Base-by-base conservation (phyloP, 2,888 invertebrate genomes). In the Cinara cedri region DNA sequence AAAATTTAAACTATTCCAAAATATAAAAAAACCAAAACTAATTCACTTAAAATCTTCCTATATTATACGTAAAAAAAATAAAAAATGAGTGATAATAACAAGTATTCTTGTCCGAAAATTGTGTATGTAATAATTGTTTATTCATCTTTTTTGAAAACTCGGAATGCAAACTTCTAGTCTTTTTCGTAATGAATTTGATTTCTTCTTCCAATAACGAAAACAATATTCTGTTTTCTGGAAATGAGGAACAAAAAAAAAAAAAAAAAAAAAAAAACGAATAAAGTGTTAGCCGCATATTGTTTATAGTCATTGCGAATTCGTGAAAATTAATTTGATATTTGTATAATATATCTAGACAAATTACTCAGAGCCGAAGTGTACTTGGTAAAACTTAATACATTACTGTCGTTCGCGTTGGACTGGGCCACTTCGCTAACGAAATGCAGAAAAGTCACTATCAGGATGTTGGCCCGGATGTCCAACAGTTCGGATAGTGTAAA, bases 381-480 rank as follows among this genome's bases (percentile, higher is more conserved):
- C 16, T 85, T 83, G 1, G 84, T 85, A 83, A 88, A 88, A 10
- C 82, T 81, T 42, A 88, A 83, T 42, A 86, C 84, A 46, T 85
- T 83, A n/a, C n/a, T n/a, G n/a, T n/a, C n/a, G 19, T 83, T 83
- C 60, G 86, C 84, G 81, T 86, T 84, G 63, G 84, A 84, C 81
- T 85, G 83, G 1, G 86, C 86, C 66, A 86, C 85, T 60, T 86
- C 85, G 16, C 87, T 87, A 13, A 87, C 83, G 81, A 86, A 88
- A 83, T 88, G 88, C 72, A 88, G 84, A 42, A 88, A 85, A 19
- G 88, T 88, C 85, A 88, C 85, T 14, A 87, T 83, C 0, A 87
- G 87, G 81, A 86, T 87, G 84, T 88, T 88, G 55, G 88, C 86
- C 81, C 87, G 83, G 6, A 87, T 87, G 72, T 88, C 88, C 55